Conservation (phyloP, 2,113 vertebrate species). For the Rhagologus leucostigma region DNA sequence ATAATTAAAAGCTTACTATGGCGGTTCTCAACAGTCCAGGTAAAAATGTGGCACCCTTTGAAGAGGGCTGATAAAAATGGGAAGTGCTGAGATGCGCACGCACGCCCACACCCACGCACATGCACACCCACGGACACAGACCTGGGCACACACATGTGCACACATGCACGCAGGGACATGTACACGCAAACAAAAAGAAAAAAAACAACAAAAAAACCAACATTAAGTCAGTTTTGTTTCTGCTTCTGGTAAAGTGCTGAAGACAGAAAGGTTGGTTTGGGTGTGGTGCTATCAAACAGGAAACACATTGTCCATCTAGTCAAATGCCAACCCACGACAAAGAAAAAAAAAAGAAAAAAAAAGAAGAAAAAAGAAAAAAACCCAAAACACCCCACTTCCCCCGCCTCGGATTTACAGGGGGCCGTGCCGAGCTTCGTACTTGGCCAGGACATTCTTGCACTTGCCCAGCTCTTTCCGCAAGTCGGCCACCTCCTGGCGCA, state of each 20-base stretch:
- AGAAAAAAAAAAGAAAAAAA: not conserved
- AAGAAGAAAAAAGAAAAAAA: not conserved
- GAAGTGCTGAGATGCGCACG: slow-evolving; percentile 59
- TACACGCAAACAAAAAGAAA: not conserved
- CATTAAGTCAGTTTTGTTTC: slow-evolving; percentile 63
- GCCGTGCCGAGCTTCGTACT: slow-evolving; percentile 91
- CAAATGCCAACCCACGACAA: slow-evolving; percentile 52
- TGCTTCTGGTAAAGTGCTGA: slow-evolving; percentile 82
- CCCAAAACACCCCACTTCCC: not conserved
- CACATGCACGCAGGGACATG: not conserved
- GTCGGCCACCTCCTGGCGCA: slow-evolving; percentile 92
- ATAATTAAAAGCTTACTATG: slow-evolving; percentile 56
- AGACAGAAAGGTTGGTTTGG: slow-evolving; percentile 73
- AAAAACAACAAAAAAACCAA: not conserved
- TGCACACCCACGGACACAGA: not conserved
- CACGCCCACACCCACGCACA: not conserved
- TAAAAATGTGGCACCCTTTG: slow-evolving; percentile 77
- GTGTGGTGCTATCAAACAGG: slow-evolving; percentile 76
- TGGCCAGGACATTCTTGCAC: slow-evolving; percentile 92
- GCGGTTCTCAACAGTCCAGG: slow-evolving; percentile 70
- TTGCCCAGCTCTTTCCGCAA: slow-evolving; percentile 93
- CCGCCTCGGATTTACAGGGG: slow-evolving; percentile 74
- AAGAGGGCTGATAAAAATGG: slow-evolving; percentile 58
- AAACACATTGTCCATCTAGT: slow-evolving; percentile 79
- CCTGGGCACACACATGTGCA: not conserved